Evolutionary conservation across 2,888 invertebrate genomes (phyloP).

Genomic region (Cryptosula pallasiana): DNA sequence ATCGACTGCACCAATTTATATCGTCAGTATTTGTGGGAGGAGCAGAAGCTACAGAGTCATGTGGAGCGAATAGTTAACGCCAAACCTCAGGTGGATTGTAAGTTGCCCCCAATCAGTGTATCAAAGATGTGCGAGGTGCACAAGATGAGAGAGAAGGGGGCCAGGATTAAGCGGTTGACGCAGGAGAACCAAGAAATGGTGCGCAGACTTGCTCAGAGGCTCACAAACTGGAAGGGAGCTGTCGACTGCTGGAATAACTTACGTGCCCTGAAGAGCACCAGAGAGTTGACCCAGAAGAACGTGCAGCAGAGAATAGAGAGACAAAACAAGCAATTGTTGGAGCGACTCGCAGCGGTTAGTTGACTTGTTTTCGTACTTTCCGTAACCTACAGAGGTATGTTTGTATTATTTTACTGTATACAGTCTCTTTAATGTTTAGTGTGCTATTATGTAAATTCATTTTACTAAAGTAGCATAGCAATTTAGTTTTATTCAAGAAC

Average conservation of each 20-base stretch:
- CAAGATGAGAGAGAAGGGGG: conserved; percentile 9
- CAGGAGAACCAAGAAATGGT: not conserved
- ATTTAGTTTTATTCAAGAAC: too few relatives aligned
- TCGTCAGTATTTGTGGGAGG: conserved; percentile 3
- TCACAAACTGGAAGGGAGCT: not conserved
- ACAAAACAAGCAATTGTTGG: not conserved
- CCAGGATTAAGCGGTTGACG: not conserved
- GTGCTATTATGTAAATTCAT: too few relatives aligned
- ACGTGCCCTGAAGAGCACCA: not conserved
- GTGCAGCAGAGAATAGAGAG: not conserved
- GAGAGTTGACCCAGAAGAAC: not conserved
- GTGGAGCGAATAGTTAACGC: not conserved
- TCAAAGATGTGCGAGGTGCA: not conserved
- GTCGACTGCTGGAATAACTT: conserved; percentile 4
- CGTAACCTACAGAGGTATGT: too few relatives aligned
- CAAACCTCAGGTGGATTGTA: conserved; percentile 3
- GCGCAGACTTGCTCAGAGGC: not conserved
- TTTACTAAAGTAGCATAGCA: too few relatives aligned
- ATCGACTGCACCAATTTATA: not conserved
- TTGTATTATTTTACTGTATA: too few relatives aligned
- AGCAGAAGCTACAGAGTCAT: not conserved
- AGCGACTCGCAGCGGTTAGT: not conserved
- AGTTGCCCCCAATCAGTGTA: not conserved
- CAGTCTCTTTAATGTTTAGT: too few relatives aligned
- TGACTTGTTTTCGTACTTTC: not conserved